Base-by-base conservation (phyloP, 2,888 invertebrate genomes). In the Drosophila fulvimacula region DNA sequence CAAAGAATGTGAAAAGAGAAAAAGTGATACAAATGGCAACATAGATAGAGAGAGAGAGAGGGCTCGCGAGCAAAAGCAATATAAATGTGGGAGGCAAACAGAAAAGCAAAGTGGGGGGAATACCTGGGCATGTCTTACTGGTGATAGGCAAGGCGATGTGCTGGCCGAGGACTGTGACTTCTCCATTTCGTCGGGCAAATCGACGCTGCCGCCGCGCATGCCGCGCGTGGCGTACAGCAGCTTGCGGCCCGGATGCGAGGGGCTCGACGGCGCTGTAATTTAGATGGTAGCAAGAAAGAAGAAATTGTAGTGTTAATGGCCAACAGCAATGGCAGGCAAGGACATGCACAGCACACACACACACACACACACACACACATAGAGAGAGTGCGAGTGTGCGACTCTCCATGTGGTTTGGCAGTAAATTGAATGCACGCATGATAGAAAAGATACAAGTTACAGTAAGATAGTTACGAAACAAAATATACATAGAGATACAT, bases 81-180 rank as follows among this genome's bases (percentile, higher is more conserved):
- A 5, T 48, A 30, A 71, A 61, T 39, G 11, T n/a, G 21, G 36
- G 19, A 59, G 17, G 39, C 19, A 21, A 19, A 55, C 92, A 91
- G 34, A 39, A 49, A 27, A 42, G 13, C 19, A n/a, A 21, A 71
- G 76, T 27, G 41, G 75, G 79, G 79, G 86, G 82, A 88, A 89
- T 91, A 92, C 91, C 91, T 92, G 92, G 90, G 91, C 92, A 89
- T 94, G 93, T 91, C 95, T 94, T 82, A 95, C 95, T 38, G 98
- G 98, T 81, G 98, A 98, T 15, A 98, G 97, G 91, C 98, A 98
- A 3, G 98, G 98, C 44, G 98, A 98, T 17, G 97, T 97, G 91
- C 97, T 97, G 71, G 97, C 97, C 27, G 97, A 98, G 41, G 97
- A 98, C 66, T 97, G 94, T 61, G 97, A 97, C 92, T 98, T 97